Evolutionary conservation across 2,888 invertebrate species (phyloP), one percentile per base, ranked within the genome.

Genomic region (Caenorhabditis virilis): DNA sequence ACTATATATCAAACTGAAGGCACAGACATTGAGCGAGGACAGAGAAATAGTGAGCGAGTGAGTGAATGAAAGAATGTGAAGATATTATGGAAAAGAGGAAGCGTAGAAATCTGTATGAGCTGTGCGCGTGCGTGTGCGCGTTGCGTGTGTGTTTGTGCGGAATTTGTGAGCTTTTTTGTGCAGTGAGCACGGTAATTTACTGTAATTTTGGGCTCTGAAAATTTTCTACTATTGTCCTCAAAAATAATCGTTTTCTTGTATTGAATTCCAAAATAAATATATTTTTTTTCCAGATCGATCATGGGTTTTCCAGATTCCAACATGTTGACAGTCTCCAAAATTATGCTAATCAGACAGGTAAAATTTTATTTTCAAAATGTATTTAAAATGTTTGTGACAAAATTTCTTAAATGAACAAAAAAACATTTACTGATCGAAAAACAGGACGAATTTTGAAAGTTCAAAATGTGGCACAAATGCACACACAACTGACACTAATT

Each of bases 301-400:
- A 69, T 48, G 65, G 62, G 5, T 69, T 69, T 49, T 50, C 52
- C 6, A 52, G 60, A 20, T 69, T 69, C 25, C 57, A 65, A 18
- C 65, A 66, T 38, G 49, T 69, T 16, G 62, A 50, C 30, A 57
- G 52, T 27, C 2, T 16, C 36, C n/a, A n/a, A n/a, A n/a, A n/a
- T n/a, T n/a, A n/a, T n/a, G n/a, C n/a, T n/a, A n/a, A n/a, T n/a
- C n/a, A n/a, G n/a, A n/a, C n/a, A n/a, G n/a, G n/a, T n/a, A n/a
- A n/a, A n/a, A n/a, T n/a, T n/a, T n/a, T n/a, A n/a, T n/a, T n/a
- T n/a, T n/a, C n/a, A n/a, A n/a, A n/a, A n/a, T n/a, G n/a, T n/a
- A n/a, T n/a, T n/a, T n/a, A n/a, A n/a, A n/a, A n/a, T n/a, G n/a
- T n/a, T n/a, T n/a, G n/a, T n/a, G n/a, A n/a, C n/a, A n/a, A n/a